phyloP scores from a whole-genome alignment of 1,140 invertebrate genomes.

The Mercenaria mercenaria region DNA sequence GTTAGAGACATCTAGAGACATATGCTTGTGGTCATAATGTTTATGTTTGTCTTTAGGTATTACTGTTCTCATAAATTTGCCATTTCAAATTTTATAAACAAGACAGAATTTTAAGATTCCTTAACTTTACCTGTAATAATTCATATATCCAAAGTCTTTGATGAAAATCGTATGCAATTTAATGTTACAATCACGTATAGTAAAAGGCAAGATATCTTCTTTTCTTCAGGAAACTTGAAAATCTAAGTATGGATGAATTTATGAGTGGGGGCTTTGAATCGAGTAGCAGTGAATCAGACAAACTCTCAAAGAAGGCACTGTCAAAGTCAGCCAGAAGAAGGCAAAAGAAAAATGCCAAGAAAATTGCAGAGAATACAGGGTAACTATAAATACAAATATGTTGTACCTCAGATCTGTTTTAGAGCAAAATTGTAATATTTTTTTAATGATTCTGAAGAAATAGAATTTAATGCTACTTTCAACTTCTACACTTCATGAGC shows the following conservation, averaged over 20 bases:
- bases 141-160: too few species aligned
- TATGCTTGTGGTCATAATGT: background rate
- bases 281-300: slow-evolving; percentile 57
- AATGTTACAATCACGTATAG: background rate
- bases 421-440: too few species aligned
- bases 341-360: background rate
- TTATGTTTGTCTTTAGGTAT: background rate
- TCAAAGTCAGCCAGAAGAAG: slow-evolving; percentile 15
- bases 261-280: slow-evolving; percentile 69
- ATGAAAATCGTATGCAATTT: too few species aligned
- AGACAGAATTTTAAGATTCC: too few species aligned
- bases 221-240: slow-evolving; percentile 72
- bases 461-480: too few species aligned
- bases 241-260: slow-evolving; percentile 77
- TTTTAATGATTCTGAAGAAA: background rate
- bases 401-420: too few species aligned
- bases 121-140: too few species aligned
- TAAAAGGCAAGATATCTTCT: background rate
- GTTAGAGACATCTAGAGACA: too few species aligned
- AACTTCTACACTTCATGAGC: too few species aligned
- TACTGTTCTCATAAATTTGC: background rate
- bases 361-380: background rate
- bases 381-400: background rate
- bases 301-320: slow-evolving; percentile 39
- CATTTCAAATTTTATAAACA: too few species aligned